Base-by-base conservation (phyloP, 92 coral and sea anemone species). In the Epizoanthus scotinus region DNA sequence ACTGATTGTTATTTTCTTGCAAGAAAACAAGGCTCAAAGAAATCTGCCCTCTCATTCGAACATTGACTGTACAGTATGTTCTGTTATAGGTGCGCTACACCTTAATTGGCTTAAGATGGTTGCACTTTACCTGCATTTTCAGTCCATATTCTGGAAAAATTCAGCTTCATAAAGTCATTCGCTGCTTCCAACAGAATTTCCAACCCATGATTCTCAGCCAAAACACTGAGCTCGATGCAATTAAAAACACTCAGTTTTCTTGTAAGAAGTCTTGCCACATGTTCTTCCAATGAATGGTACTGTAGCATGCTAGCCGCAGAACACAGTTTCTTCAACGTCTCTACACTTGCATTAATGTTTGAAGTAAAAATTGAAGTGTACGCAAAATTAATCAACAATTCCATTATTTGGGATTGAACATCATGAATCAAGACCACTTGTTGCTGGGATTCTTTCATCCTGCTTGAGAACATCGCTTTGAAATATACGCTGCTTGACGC, bases 381-480 rank as follows among this genome's bases (percentile, higher is more conserved):
- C 2, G 86, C 80, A 47, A 82, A 82, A 40, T 57, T 17, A 5
- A 82, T 6, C 18, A 82, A 29, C 38, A 61, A 70, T 12, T 82
- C 79, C 81, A 82, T 70, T 24, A 71, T 61, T 17, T 70, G n/a
- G 19, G 70, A 36, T 6, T 71, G 71, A 19, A 82, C 68, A 68
- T 82, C 69, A 10, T 70, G 59, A 12, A 82, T 82, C 59, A 19
- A 60, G 20, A 82, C 59, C 8, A 70, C 20, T 60, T 60, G 69
- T 47, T 82, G 79, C 1, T 82, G 80, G 19, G 71, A 70, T 59
- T 82, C 86, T 38, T 82, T 78, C 86, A 82, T 82, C 55, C 71
- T 58, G 42, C 63, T 78, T 10, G 79, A 36, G 61, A 82, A 82
- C 86, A 82, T 82, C 19, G 81, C 86, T 34, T 78, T 68, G 21